Percentiles rank a stretch among this genome's conserved stretches.
Conservation (phyloP, 2,797 vertebrate genomes). For the Amniataba percoides region DNA sequence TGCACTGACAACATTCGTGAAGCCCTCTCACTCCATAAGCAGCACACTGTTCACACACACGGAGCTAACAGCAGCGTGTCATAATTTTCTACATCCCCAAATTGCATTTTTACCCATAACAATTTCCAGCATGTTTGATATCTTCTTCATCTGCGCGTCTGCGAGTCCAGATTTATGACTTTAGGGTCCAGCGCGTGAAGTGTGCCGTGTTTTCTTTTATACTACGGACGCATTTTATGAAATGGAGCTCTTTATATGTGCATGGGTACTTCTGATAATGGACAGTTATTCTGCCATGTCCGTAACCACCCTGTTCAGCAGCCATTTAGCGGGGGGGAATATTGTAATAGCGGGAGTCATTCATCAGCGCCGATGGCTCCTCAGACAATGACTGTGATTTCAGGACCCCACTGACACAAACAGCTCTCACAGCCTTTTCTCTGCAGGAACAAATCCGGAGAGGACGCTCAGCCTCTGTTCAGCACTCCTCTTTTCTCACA, state of each 20-base stretch:
- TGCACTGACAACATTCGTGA: constrained; percentile 18
- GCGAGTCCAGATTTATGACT: constrained; percentile 64
- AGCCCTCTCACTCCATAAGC: background rate
- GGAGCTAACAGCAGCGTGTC: background rate
- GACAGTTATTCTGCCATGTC: constrained; percentile 54
- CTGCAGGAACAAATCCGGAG: constrained; percentile 41
- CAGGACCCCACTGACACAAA: constrained; percentile 50
- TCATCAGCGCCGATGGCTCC: constrained; percentile 63
- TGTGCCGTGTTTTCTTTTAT: constrained; percentile 4
- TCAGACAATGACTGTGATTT: constrained; percentile 61
- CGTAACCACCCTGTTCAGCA: constrained; percentile 54
- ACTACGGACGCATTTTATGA: constrained; percentile 34
- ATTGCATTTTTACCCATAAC: background rate
- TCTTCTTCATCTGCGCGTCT: constrained; percentile 40
- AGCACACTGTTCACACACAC: background rate
- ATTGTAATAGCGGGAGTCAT: constrained; percentile 64
- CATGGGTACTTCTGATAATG: constrained; percentile 47
- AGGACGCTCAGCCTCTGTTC: constrained; percentile 39
- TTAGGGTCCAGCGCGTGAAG: constrained; percentile 39
- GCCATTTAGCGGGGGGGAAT: constrained; percentile 60
- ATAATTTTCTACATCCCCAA: constrained; percentile 11
- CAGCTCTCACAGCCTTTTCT: constrained; percentile 44
- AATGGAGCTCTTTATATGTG: constrained; percentile 33
- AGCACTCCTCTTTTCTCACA: constrained; percentile 18
- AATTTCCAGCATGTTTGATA: constrained; percentile 12